Percentiles rank a stretch among this genome's conserved stretches.
phyloP scores from a whole-genome alignment of 1,140 invertebrate genomes.

The Pygmarrhopalites habei region DNA sequence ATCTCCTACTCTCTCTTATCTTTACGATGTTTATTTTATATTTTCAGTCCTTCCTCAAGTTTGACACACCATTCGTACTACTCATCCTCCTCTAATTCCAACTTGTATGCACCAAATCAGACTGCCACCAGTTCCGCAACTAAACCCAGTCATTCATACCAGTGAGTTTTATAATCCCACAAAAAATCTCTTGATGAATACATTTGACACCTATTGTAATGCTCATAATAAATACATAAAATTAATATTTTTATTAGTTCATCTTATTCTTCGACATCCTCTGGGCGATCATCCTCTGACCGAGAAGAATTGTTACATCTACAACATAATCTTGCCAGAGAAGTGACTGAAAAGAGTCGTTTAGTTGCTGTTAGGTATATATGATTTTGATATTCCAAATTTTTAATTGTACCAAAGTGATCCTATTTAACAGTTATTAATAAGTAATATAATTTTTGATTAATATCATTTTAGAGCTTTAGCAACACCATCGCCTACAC shows the following conservation, averaged over 20 bases:
- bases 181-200: too few relatives aligned
- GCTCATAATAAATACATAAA: too few relatives aligned
- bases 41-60: slow-evolving; percentile 4
- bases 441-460: too few relatives aligned
- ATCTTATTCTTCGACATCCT: slow-evolving; percentile 32
- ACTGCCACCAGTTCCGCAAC: background rate
- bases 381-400: too few relatives aligned
- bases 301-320: slow-evolving; percentile 36
- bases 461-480: too few relatives aligned
- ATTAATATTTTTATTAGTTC: too few relatives aligned
- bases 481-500: slow-evolving; percentile 10
- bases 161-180: too few relatives aligned
- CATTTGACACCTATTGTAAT: too few relatives aligned
- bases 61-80: slow-evolving; percentile 2
- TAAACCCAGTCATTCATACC: slow-evolving; percentile 22
- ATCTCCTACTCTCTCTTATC: too few relatives aligned
- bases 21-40: too few relatives aligned
- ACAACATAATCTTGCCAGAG: slow-evolving; percentile 34
- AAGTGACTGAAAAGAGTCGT: slow-evolving; percentile 35
- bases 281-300: slow-evolving; percentile 31
- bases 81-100: background rate
- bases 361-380: slow-evolving; percentile 28
- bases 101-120: slow-evolving; percentile 2
- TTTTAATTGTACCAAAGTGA: too few relatives aligned
- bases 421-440: too few relatives aligned